Evolutionary conservation across 2,113 vertebrate genomes (phyloP), one percentile per base, ranked within the genome.

Genomic region (Actenoides lindsayi): DNA sequence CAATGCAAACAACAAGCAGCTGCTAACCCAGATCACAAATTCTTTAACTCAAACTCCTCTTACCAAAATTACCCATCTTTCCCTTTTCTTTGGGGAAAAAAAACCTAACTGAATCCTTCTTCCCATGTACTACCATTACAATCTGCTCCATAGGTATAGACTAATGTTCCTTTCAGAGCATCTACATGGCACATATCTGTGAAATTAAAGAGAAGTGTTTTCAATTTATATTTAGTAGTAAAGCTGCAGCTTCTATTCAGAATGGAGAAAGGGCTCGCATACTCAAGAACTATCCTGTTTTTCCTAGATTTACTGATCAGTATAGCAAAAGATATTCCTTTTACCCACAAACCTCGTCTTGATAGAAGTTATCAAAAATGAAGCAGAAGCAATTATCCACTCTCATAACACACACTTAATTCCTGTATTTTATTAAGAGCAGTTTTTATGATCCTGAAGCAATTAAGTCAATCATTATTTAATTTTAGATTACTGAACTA

Each of bases 391-490:
- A 96, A 95, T 96, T 94, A 97, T 60, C 35, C 92, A 41, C 65
- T 92, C 92, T 93, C 70, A 41, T 87, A 92, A 90, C 76, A 93
- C 83, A 87, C 69, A 82, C 41, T 95, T 95, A 95, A 96, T 87
- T 59, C 30, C 59, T 84, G 5, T 82, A 96, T 93, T 96, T 95
- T 96, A 97, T 96, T 95, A 96, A 95, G 65, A 79, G 74, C 0
- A 0, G 14, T 67, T 95, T 92, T 96, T 87, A 95, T 76, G 89
- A 93, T 89, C 89, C 62, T 95, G 70, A 91, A 95, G 96, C 94
- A 96, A 96, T 96, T 96, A 96, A 93, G 89, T 63, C 93, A 92
- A 94, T 96, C 81, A 91, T 97, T 96, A 94, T 93, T 96, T 94
- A 96, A 96, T 93, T 95, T 95, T 94, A 93, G 91, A 87, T 81